Conservation (phyloP, 1,140 invertebrate species). For the Bradysia coprophila region DNA sequence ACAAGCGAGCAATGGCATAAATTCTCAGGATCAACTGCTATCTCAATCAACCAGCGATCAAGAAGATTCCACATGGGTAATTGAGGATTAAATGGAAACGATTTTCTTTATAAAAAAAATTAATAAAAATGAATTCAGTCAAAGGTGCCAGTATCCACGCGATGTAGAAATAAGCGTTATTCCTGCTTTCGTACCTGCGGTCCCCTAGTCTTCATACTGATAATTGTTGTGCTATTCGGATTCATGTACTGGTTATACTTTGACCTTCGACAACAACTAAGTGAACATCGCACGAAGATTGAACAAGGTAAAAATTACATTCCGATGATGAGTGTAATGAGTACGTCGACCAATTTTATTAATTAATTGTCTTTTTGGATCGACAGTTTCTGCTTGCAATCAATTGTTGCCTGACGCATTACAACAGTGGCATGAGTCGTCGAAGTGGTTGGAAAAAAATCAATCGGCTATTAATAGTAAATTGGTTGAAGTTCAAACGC, state of each 20-base stretch:
- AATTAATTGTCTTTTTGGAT: not conserved
- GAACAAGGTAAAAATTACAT: constrained; percentile 14
- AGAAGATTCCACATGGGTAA: constrained; percentile 23
- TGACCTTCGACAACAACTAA: constrained; percentile 17
- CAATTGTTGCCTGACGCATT: constrained; percentile 37
- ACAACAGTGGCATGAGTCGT: constrained; percentile 38
- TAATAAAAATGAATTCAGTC: not conserved
- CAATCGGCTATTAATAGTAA: constrained; percentile 24
- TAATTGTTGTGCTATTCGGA: constrained; percentile 11
- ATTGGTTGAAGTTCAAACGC: constrained; percentile 12
- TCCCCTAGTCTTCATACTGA: constrained; percentile 13
- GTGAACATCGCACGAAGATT: constrained; percentile 19
- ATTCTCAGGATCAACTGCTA: constrained; percentile 24
- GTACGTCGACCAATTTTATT: not conserved
- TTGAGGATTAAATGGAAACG: not conserved
- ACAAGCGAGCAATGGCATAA: constrained; percentile 6
- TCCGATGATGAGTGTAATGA: not conserved
- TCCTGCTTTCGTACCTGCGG: constrained; percentile 14
- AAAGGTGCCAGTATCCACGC: not conserved
- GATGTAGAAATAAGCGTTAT: not conserved
- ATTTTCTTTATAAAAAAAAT: not conserved
- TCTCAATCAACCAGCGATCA: constrained; percentile 26
- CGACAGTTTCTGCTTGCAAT: constrained; percentile 34
- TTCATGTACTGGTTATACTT: constrained; percentile 22
- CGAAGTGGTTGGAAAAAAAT: constrained; percentile 34